phyloP scores from a whole-genome alignment of 2,888 invertebrate genomes.

The Andrena bicolor region DNA sequence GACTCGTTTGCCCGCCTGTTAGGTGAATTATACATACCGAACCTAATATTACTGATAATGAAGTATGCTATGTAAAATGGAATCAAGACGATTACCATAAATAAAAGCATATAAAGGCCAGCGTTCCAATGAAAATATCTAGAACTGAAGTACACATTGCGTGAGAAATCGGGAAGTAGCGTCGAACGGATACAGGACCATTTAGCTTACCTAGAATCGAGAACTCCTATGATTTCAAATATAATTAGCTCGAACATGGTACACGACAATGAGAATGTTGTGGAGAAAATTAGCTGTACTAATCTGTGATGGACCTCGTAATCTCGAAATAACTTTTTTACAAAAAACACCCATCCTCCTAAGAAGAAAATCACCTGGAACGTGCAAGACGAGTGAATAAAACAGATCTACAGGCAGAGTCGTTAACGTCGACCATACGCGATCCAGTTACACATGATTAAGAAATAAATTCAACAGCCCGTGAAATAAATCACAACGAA shows the following conservation, averaged over 20 bases:
- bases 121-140: constrained; percentile 98
- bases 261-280: constrained; percentile 98
- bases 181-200: constrained; percentile 62
- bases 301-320: constrained; percentile 98
- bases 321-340: constrained; percentile 97
- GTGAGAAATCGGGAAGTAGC: constrained; percentile 15
- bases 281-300: constrained; percentile 98
- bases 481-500: constrained; percentile 47
- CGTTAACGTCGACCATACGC: background rate
- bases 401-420: background rate
- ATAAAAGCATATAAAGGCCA: constrained; percentile 94
- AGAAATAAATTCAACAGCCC: constrained; percentile 11
- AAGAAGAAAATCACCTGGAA: constrained; percentile 95
- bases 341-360: constrained; percentile 99
- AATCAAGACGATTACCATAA: constrained; percentile 97
- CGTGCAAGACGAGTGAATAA: constrained; percentile 16
- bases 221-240: constrained; percentile 98
- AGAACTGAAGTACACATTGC: constrained; percentile 88
- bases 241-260: constrained; percentile 99
- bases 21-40: constrained; percentile 87
- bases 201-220: constrained; percentile 92
- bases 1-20: no score
- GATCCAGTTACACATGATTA: constrained; percentile 24
- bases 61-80: constrained; percentile 99
- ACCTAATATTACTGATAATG: constrained; percentile 94